Conservation (phyloP, 1,140 invertebrate genomes). For the Archivesica marissinica region DNA sequence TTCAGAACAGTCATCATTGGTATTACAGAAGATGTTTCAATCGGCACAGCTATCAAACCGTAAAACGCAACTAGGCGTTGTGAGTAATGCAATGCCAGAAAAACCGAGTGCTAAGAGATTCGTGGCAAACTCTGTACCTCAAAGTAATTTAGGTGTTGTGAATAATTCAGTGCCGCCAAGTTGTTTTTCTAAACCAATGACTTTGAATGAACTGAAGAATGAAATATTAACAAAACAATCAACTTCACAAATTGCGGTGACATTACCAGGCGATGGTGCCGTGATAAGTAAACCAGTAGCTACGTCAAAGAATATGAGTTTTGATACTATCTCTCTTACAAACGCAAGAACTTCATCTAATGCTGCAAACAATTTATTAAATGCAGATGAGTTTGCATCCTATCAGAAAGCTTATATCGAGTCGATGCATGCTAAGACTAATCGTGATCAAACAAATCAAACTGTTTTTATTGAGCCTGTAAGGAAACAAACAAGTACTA, state of each 20-base stretch:
- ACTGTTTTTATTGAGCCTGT: background rate
- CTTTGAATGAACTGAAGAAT: background rate
- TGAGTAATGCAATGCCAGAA: too few relatives aligned
- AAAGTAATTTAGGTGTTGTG: background rate
- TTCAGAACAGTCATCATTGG: conserved; percentile 43
- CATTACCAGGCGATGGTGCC: background rate
- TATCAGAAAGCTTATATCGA: conserved; percentile 18
- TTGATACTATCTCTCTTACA: background rate
- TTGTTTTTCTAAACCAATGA: too few relatives aligned
- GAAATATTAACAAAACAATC: background rate
- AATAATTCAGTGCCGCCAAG: too few relatives aligned
- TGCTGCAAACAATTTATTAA: background rate
- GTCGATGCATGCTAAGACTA: background rate
- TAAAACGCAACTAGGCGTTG: background rate
- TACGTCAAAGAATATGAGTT: too few relatives aligned
- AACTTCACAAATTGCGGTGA: background rate
- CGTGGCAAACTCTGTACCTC: background rate
- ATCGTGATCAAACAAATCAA: background rate
- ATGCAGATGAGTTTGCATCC: background rate
- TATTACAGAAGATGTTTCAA: conserved; percentile 39
- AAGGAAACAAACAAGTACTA: background rate
- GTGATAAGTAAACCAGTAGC: background rate
- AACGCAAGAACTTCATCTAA: background rate
- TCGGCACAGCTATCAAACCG: background rate
- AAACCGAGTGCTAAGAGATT: too few relatives aligned